Base-by-base conservation (phyloP, 2,888 invertebrate species). In the Dasypogon diadema region DNA sequence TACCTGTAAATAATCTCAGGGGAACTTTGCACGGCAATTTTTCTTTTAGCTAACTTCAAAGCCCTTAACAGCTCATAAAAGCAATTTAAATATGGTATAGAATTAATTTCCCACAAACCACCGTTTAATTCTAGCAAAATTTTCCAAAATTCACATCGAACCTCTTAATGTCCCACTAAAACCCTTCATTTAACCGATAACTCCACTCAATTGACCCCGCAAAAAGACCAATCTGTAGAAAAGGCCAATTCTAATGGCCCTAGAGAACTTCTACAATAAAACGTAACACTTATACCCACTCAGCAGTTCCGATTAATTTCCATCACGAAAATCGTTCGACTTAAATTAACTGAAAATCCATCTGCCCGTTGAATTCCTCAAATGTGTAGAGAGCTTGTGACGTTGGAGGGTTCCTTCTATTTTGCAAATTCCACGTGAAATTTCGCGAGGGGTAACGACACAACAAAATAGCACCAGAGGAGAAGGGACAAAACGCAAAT, bases 251-350 rank as follows among this genome's bases (percentile, higher is more conserved):
- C 34, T 18, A 70, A 54, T 70, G 21, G 21, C 4, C 34, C 54
- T 26, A 16, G 12, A 26, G 18, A 70, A 54, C 6, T 30, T 54
- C 54, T 46, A n/a, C n/a, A 51, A 54, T 54, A 54, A 54, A 54
- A 51, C 30, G 54, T 37, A 70, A 70, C 70, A 70, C 51, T 70
- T 70, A 70, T 54, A 70, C 70, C 54, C 70, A 70, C 70, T 70
- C 34, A 4, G 1, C 70, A 70, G 16, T 10, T n/a, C 70, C 21
- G 34, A 26, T 70, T 51, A 70, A 54, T n/a, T 51, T 54, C 12
- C 16, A 46, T 26, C 65, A 22, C 65, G n/a, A n/a, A 65, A 65
- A 65, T 46, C 26, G 12, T 1, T 26, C 48, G 48, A 16, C 16
- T 51, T 6, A 68, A 68, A 48, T 68, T 51, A 68, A 68, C 68